These are phyloP conservation scores for Drosophila anceps DNA, from an alignment of 2,888 invertebrate species.

Conservation along the genomic window DNA sequence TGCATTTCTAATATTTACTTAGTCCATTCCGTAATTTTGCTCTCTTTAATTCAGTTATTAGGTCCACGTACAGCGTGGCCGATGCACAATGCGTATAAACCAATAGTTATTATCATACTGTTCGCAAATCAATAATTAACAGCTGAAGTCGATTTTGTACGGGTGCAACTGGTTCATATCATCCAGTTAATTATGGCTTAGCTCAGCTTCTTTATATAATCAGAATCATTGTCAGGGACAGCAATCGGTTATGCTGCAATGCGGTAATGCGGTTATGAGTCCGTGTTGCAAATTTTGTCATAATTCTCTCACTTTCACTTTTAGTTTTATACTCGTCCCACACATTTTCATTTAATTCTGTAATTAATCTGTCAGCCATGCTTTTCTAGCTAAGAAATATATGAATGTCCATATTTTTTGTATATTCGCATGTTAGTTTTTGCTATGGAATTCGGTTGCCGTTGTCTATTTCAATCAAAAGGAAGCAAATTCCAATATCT, in stretches of 20 bases:
- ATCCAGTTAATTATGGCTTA: background rate
- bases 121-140: background rate
- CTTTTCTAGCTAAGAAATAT: background rate
- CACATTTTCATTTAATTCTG: background rate
- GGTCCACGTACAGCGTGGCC: background rate
- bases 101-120: no score
- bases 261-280: background rate
- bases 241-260: background rate
- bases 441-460: no score
- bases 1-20: background rate
- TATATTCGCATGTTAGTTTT: background rate
- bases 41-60: background rate
- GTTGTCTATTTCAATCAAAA: background rate
- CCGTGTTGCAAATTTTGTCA: slow-evolving; percentile 1
- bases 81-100: background rate
- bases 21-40: background rate
- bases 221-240: background rate
- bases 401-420: background rate
- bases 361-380: background rate
- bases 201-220: background rate
- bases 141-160: background rate
- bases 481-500: background rate
- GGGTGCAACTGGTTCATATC: background rate
- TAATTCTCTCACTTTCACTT: background rate
- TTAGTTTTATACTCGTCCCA: background rate